Evolutionary conservation across 2,797 vertebrate species (phyloP), one percentile per base, ranked within the genome.

Genomic region (Lutjanus campechanus): DNA sequence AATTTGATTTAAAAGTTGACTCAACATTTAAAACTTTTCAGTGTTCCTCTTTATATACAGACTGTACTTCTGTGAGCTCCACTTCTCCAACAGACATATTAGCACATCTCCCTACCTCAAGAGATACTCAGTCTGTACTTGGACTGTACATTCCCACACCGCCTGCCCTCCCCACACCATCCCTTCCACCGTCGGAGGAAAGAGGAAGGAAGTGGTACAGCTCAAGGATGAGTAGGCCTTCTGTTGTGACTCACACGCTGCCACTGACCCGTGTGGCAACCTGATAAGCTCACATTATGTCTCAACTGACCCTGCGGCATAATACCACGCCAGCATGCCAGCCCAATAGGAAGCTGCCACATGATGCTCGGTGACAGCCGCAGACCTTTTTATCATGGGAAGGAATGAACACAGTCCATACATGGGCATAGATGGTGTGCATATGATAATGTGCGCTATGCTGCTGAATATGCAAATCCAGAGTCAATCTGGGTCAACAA

Each of bases 281-380:
- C 85, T 93, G 91, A 94, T 95, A 92, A 94, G 70, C 92, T 94
- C 91, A 91, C 90, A 93, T 93, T 92, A 91, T 92, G 92, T 92
- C 91, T 88, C 81, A 73, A 74, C 85, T 55, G 81, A 85, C 89
- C 92, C 90, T 43, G 86, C 69, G 88, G 91, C 91, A 85, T 44
- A 82, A 81, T 70, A 89, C 79, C 83, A 90, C 82, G 77, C 69
- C 86, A 83, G 85, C 90, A 88, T 66, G 87, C 74, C 75, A 76
- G 61, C 86, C 86, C 89, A 89, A 88, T 85, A 81, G 90, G 91
- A 93, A 79, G 88, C 82, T 46, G 81, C 76, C 85, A 56, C 84
- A 86, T 88, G 92, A 93, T 67, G 91, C 73, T 76, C 10, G 1
- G 78, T 85, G 92, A 91, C 91, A 88, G 81, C 81, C 55, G 15